Base-by-base conservation (phyloP, 2,888 invertebrate species). In the Criorhina ranunculi region DNA sequence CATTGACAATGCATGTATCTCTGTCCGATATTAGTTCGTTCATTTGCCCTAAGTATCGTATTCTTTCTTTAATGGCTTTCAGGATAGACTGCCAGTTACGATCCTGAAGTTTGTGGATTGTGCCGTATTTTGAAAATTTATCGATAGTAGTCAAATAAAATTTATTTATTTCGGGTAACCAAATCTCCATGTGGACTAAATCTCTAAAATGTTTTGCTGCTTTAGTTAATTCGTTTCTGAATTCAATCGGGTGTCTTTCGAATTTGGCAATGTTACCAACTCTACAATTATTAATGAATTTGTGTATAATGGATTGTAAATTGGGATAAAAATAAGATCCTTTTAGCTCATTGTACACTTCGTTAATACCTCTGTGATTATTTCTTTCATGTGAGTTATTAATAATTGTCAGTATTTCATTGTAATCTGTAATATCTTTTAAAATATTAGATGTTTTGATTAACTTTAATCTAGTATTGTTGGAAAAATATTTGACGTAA, bases 211-310 rank as follows among this genome's bases (percentile, higher is more conserved):
- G 44, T 44, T 44, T 17, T 17, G 44, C 17, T 44, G 44, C 17
- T 44, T 44, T 17, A 17, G 44, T 44, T 44, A 44, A 44, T 44
- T 44, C 44, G 17, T 44, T 15, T 17, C 44, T 44, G 17, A 44
- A 44, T 44, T 44, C 17, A 6, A 44, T 44, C 2, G 44, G 44
- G 17, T 17, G 44, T 17, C 44, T 44, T 17, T 44, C 17, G 17
- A 44, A 44, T 12, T 44, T 44, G 12, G 17, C 17, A 8, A 44
- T n/a, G 44, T 44, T 44, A 44, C 17, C 9, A 44, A 44, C 17
- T n/a, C n/a, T n/a, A n/a, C 7, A 17, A 0, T 12, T 44, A 44
- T 44, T 2, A 44, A 17, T 9, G 17, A n/a, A n/a, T n/a, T n/a
- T n/a, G n/a, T n/a, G n/a, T n/a, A n/a, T n/a, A n/a, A n/a, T n/a